These are phyloP conservation scores for Macaria liturata DNA, from an alignment of 2,888 invertebrate genomes.

Conservation along the genomic window DNA sequence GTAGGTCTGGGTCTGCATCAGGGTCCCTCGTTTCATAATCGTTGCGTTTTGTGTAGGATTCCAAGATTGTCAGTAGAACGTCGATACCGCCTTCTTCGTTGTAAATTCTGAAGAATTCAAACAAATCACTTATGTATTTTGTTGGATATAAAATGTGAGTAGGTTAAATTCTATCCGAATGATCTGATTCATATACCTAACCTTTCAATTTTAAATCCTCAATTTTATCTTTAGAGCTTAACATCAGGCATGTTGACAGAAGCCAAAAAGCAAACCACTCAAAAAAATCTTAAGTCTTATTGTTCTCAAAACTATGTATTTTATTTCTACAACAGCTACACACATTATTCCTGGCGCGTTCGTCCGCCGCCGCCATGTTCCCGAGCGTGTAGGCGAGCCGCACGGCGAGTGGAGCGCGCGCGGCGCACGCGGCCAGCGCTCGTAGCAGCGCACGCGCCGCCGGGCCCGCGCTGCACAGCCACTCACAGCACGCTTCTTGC, in stretches of 20 bases:
- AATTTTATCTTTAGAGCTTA: too few species aligned
- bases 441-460: constrained; percentile 84
- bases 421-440: constrained; percentile 86
- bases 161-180: too few species aligned
- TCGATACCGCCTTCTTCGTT: constrained; percentile 73
- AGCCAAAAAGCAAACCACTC: too few species aligned
- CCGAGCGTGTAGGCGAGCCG: constrained; percentile 92
- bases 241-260: too few species aligned
- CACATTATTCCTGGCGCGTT: constrained; percentile 84
- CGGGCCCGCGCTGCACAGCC: constrained; percentile 81
- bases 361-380: constrained; percentile 91
- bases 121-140: too few species aligned
- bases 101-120: constrained; percentile 60
- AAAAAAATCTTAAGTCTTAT: too few species aligned
- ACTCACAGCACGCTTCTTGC: constrained; percentile 88
- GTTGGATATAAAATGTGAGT: too few species aligned
- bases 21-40: constrained; percentile 45
- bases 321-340: background rate
- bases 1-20: constrained; percentile 61
- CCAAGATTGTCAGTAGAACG: constrained; percentile 76
- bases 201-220: too few species aligned
- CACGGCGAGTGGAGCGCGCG: constrained; percentile 88
- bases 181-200: too few species aligned
- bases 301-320: too few species aligned
- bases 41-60: constrained; percentile 74